phyloP scores from a whole-genome alignment of 30 jellyfish, hydroid and myxozoan genomes.

The Nemopilema nomurai region DNA sequence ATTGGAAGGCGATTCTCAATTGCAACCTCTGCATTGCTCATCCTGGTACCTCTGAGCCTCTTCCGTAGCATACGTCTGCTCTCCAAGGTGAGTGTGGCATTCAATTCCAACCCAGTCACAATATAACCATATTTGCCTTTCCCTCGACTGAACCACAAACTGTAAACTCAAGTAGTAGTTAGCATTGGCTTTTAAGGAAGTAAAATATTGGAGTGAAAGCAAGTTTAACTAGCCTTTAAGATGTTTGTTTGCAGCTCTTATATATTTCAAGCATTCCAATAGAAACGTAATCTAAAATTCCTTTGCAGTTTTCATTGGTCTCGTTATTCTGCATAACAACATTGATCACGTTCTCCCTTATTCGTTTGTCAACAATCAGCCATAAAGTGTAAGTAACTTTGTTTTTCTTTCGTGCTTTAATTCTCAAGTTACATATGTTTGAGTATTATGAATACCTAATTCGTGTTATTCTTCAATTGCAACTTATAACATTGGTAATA shows the following conservation, averaged over 20 bases:
- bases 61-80: constrained; percentile 42
- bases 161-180: no score
- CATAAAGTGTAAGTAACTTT: constrained; percentile 60
- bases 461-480: no score
- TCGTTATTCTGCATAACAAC: constrained; percentile 55
- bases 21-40: constrained; percentile 14
- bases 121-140: background rate
- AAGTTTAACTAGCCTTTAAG: no score
- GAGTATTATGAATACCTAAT: no score
- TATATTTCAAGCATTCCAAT: no score
- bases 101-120: background rate
- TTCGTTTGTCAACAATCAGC: constrained; percentile 46
- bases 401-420: no score
- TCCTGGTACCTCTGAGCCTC: constrained; percentile 45
- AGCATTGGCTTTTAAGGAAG: no score
- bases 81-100: constrained; percentile 34
- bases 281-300: background rate
- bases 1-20: constrained; percentile 54
- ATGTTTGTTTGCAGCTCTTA: background rate
- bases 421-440: background rate
- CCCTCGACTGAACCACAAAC: no score
- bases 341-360: constrained; percentile 39
- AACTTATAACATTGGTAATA: no score
- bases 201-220: no score
- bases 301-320: constrained; percentile 47